phyloP scores from a whole-genome alignment of 35 echinoderm and acorn worm genomes.

The Acanthaster planci region DNA sequence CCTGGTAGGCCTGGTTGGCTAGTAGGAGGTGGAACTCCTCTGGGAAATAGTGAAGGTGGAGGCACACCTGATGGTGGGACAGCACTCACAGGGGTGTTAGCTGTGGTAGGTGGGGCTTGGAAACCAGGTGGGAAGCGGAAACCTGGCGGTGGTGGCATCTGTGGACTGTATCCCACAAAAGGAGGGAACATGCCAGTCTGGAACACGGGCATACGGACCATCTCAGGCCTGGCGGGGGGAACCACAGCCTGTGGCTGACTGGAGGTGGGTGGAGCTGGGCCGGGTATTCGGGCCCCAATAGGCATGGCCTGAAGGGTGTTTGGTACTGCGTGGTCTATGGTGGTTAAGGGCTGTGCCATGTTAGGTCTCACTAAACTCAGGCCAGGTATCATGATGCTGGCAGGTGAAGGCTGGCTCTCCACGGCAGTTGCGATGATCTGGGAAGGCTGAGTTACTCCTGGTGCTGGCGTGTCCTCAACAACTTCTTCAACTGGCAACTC shows the following conservation, averaged over 20 bases:
- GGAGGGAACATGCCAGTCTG: conserved; percentile 68
- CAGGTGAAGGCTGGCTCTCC: background rate
- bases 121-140: conserved; percentile 73
- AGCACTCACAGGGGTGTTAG: background rate
- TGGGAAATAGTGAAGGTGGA: conserved; percentile 20
- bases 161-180: conserved; percentile 61
- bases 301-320: conserved; percentile 4
- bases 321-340: background rate
- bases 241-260: conserved; percentile 41
- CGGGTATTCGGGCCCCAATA: background rate
- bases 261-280: conserved; percentile 37
- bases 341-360: background rate
- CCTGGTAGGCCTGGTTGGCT: conserved; percentile 1
- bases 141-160: conserved; percentile 68
- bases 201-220: conserved; percentile 80
- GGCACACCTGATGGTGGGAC: conserved; percentile 15
- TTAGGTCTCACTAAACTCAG: conserved; percentile 1
- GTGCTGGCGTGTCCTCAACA: conserved; percentile 24
- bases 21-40: conserved; percentile 19
- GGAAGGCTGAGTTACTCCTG: background rate
- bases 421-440: conserved; percentile 24
- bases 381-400: background rate
- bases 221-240: conserved; percentile 32
- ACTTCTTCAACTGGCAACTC: conserved; percentile 23
- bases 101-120: conserved; percentile 40